Conservation (phyloP, 2,888 invertebrate species). For the Sphecodes monilicornis region DNA sequence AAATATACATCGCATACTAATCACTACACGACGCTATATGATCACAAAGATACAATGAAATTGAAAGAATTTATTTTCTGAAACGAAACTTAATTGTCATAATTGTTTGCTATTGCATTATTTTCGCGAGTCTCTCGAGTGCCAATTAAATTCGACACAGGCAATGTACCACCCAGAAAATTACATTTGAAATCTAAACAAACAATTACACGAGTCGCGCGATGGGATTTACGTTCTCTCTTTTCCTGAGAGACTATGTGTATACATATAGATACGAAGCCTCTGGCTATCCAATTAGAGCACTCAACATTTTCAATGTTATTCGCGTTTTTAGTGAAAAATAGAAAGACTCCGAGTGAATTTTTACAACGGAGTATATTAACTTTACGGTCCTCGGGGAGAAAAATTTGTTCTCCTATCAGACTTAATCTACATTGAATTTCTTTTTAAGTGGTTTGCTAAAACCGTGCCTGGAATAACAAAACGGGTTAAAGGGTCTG, state of each 20-base stretch:
- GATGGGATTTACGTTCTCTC: not conserved
- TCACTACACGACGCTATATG: no score
- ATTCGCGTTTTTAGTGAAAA: not conserved
- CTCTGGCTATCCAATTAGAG: not conserved
- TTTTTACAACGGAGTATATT: not conserved
- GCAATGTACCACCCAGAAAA: not conserved
- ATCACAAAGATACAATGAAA: no score
- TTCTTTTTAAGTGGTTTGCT: not conserved
- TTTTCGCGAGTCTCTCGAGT: not conserved
- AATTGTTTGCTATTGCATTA: not conserved
- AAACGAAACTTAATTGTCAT: no score
- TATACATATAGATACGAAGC: not conserved
- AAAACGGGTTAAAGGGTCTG: not conserved
- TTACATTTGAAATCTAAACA: not conserved
- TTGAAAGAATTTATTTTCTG: no score
- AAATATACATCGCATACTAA: no score
- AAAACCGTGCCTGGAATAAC: not conserved
- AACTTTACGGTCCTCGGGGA: not conserved
- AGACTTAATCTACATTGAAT: not conserved
- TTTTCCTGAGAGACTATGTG: not conserved
- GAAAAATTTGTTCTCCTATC: not conserved
- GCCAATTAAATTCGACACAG: not conserved
- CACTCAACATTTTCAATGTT: not conserved
- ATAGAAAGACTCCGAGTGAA: not conserved
- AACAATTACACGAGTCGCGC: not conserved